These are phyloP conservation scores for Sciaenops ocellatus DNA, from an alignment of 2,797 vertebrate genomes.

Conservation along the genomic window DNA sequence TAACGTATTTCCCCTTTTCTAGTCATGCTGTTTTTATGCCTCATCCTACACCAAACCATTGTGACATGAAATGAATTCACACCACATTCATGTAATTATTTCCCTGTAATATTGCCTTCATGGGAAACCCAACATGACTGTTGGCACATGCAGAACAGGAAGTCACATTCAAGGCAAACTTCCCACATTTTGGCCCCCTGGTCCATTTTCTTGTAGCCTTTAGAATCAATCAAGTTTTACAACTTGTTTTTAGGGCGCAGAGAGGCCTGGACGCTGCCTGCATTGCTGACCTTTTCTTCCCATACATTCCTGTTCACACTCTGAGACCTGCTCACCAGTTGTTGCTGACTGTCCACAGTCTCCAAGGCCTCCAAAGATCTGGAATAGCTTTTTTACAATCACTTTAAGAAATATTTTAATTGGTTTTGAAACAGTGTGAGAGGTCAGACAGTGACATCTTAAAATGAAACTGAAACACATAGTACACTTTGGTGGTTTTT, in stretches of 20 bases:
- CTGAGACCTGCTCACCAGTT: slow-evolving; percentile 42
- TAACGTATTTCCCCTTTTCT: too few relatives aligned
- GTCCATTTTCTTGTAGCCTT: not conserved
- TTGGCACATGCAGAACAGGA: not conserved
- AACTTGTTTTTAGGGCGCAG: not conserved
- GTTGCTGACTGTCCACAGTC: slow-evolving; percentile 13
- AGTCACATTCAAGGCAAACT: not conserved
- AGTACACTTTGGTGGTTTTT: not conserved
- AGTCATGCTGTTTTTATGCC: too few relatives aligned
- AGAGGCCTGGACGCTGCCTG: not conserved
- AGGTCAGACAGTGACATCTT: slow-evolving; percentile 15
- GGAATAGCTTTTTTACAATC: not conserved
- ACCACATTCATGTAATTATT: not conserved
- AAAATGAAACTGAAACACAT: slow-evolving; percentile 38
- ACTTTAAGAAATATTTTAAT: not conserved
- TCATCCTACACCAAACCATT: too few relatives aligned
- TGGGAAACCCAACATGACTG: not conserved
- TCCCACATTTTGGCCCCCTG: not conserved
- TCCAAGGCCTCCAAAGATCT: slow-evolving; percentile 8
- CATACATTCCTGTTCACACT: slow-evolving; percentile 17
- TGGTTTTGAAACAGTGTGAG: slow-evolving; percentile 12
- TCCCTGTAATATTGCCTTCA: not conserved
- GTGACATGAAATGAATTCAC: too few relatives aligned
- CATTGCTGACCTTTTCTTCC: slow-evolving; percentile 41
- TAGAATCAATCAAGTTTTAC: not conserved